A percentile compares a stretch with the other conserved stretches of the same genome.
Evolutionary conservation across 2,113 vertebrate species (phyloP).

Genomic region (Takifugu flavidus): DNA sequence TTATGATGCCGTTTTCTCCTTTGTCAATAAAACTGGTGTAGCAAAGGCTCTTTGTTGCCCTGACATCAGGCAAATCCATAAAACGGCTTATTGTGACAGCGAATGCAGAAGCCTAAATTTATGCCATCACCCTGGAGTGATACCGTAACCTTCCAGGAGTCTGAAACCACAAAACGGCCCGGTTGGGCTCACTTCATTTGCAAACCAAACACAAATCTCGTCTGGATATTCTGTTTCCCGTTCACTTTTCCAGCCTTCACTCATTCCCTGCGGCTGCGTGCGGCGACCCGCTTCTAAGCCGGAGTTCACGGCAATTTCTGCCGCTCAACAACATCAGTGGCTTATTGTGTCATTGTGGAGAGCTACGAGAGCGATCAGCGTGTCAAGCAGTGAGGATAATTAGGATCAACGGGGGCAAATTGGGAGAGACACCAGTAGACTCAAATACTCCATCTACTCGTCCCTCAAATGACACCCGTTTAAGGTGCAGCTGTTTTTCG

Average conservation of each 20-base stretch:
- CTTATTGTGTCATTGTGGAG: background rate
- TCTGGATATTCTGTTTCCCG: slow-evolving; percentile 15
- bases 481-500: background rate
- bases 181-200: slow-evolving; percentile 2
- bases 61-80: no score
- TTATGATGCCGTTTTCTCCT: no score
- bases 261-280: slow-evolving; percentile 6
- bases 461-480: background rate
- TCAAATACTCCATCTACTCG: background rate
- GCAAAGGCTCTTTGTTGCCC: no score
- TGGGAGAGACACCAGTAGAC: background rate
- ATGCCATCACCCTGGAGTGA: slow-evolving; percentile 38
- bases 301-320: slow-evolving; percentile 11
- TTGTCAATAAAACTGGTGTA: no score
- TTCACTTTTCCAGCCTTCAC: slow-evolving; percentile 10
- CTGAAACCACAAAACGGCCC: slow-evolving; percentile 6
- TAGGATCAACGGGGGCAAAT: slow-evolving; percentile 11
- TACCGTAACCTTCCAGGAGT: slow-evolving; percentile 21
- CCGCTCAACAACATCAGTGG: background rate
- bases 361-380: slow-evolving; percentile 2
- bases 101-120: background rate
- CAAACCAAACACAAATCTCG: slow-evolving; percentile 44
- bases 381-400: slow-evolving; percentile 32
- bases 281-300: background rate
- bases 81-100: background rate